A percentile compares a stretch with the other conserved stretches of the same genome.
phyloP scores from a whole-genome alignment of 2,888 invertebrate genomes.

The Rhagonycha fulva region DNA sequence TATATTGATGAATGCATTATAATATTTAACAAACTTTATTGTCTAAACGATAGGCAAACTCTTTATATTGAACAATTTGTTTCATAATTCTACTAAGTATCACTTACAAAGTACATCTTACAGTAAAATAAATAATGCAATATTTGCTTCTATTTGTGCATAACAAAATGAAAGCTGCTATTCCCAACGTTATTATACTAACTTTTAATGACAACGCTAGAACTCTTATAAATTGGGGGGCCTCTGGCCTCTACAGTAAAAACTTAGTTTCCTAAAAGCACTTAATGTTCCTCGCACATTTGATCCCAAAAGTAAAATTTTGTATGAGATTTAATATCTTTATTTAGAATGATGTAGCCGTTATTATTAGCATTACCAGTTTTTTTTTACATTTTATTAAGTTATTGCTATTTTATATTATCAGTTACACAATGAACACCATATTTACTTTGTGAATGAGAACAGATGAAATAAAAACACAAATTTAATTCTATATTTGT shows the following conservation, averaged over 20 bases:
- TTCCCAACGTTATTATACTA: neutral
- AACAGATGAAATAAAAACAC: constrained; percentile 23
- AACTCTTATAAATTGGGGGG: neutral
- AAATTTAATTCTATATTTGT: constrained; percentile 39
- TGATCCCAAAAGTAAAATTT: neutral
- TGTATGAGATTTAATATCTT: neutral
- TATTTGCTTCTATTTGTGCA: neutral
- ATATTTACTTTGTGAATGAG: neutral
- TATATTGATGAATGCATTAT: too few relatives aligned
- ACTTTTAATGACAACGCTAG: neutral
- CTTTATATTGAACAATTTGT: too few relatives aligned
- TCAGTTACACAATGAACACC: neutral
- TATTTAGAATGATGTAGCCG: neutral
- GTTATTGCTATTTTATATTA: neutral
- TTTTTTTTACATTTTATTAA: neutral
- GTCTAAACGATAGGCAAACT: too few relatives aligned
- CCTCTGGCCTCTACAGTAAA: neutral
- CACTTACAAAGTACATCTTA: too few relatives aligned
- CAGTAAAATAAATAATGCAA: neutral
- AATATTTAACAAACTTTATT: too few relatives aligned
- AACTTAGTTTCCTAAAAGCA: neutral
- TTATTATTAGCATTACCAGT: neutral
- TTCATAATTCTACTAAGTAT: too few relatives aligned
- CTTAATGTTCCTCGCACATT: neutral
- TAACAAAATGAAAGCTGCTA: neutral